Conservation (phyloP, 2,113 vertebrate genomes). For the Columbina picui region DNA sequence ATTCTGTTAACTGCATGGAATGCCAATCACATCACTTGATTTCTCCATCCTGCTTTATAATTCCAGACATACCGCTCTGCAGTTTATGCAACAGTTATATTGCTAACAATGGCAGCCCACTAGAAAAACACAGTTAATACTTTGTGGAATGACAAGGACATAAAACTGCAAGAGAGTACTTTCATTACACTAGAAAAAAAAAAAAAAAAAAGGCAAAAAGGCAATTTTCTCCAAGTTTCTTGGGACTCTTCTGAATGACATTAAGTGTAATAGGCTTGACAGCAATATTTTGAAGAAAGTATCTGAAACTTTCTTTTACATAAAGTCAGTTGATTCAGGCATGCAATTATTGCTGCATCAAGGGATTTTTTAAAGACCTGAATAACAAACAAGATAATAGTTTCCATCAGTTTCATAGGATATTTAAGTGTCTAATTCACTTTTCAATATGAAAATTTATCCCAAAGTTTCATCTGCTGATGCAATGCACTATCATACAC, state of each 20-base stretch:
- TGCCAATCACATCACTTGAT: neutral
- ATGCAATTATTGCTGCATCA: constrained; percentile 23
- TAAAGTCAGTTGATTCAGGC: constrained; percentile 13
- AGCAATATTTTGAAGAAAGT: constrained; percentile 41
- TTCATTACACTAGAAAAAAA: neutral
- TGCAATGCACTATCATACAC: neutral
- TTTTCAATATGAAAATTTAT: constrained; percentile 16
- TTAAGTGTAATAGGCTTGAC: neutral
- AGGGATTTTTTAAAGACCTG: constrained; percentile 43
- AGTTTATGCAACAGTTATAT: neutral
- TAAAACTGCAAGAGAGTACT: neutral
- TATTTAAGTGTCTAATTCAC: constrained; percentile 14
- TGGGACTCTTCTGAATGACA: neutral
- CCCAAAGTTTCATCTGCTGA: neutral
- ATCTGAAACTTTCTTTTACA: constrained; percentile 23
- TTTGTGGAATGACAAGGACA: constrained; percentile 4
- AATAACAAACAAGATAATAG: constrained; percentile 48
- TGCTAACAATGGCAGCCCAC: neutral
- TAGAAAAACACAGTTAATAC: neutral
- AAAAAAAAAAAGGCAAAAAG: neutral
- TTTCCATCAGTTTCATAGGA: neutral
- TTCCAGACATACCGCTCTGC: neutral
- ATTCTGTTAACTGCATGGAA: neutral
- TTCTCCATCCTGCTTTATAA: neutral
- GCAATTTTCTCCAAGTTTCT: constrained; percentile 21